Conservation (phyloP, 1,140 invertebrate species). For the Pogonognathellus flavescens region DNA sequence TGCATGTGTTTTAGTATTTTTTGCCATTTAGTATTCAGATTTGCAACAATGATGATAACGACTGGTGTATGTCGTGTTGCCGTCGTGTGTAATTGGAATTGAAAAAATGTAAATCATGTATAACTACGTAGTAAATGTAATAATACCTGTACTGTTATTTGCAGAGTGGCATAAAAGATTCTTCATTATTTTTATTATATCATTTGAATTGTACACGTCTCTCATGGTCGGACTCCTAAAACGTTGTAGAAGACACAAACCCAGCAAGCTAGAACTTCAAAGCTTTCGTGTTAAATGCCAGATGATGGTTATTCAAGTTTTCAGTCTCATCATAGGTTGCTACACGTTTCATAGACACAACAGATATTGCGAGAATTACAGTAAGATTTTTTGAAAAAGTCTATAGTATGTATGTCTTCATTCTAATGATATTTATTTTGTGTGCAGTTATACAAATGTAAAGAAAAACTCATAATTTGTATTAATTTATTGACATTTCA, state of each 20-base stretch:
- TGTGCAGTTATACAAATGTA: neutral
- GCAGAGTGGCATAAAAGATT: conserved; percentile 84
- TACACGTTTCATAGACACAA: conserved; percentile 95
- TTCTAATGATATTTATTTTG: neutral
- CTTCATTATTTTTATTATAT: conserved; percentile 90
- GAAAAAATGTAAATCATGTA: too few species aligned
- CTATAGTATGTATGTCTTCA: neutral
- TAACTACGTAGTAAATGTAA: too few species aligned
- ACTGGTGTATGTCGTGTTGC: too few species aligned
- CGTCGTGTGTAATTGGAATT: too few species aligned
- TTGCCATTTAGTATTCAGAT: conserved; percentile 70
- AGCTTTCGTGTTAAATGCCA: conserved; percentile 82
- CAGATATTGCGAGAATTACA: conserved; percentile 88
- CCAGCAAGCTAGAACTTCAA: conserved; percentile 74
- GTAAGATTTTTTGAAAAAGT: conserved; percentile 73
- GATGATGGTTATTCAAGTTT: conserved; percentile 81
- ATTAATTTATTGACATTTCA: conserved; percentile 68
- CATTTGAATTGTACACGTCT: conserved; percentile 90
- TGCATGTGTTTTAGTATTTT: neutral
- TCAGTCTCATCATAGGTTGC: conserved; percentile 81
- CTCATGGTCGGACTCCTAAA: conserved; percentile 79
- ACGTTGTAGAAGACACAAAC: conserved; percentile 71
- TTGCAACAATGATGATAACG: too few species aligned
- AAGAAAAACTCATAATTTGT: neutral
- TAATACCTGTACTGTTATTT: neutral